Evolutionary conservation across 2,797 vertebrate species (phyloP).

Genomic region (Pyrrhura leucotis): DNA sequence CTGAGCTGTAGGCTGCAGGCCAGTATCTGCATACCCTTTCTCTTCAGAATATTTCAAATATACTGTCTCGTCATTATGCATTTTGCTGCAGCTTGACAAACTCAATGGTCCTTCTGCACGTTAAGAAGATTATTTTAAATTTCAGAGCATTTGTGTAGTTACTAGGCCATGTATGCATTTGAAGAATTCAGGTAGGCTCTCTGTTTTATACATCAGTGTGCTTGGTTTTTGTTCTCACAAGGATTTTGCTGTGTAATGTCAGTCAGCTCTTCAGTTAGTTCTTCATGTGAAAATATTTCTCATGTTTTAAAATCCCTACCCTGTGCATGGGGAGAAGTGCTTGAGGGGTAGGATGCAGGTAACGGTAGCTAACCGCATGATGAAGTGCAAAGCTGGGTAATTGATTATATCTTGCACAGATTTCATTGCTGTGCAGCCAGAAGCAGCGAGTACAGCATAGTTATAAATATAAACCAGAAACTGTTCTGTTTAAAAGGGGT

Average conservation of each 20-base stretch:
- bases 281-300: constrained; percentile 31
- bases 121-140: constrained; percentile 69
- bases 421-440: constrained; percentile 34
- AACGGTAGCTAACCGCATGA: constrained; percentile 52
- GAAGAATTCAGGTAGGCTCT: constrained; percentile 92
- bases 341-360: constrained; percentile 40
- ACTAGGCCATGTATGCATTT: constrained; percentile 92
- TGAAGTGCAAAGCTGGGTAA: constrained; percentile 61
- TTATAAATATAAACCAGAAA: constrained; percentile 67
- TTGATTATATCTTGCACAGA: constrained; percentile 48
- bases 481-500: constrained; percentile 56
- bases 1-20: constrained; percentile 81
- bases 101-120: constrained; percentile 76
- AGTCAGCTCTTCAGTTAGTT: constrained; percentile 62
- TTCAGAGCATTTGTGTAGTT: constrained; percentile 68
- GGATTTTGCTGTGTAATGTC: constrained; percentile 81
- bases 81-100: constrained; percentile 73
- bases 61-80: constrained; percentile 72
- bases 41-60: constrained; percentile 74
- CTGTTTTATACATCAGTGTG: constrained; percentile 64
- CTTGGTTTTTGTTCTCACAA: constrained; percentile 74
- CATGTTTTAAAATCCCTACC: constrained; percentile 2
- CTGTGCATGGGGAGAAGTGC: constrained; percentile 34
- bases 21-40: constrained; percentile 81
- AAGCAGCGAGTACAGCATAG: constrained; percentile 33